A percentile compares a stretch with the other conserved stretches of the same genome.
Conservation (phyloP, 1,140 invertebrate species). For the Trichoplusia ni region DNA sequence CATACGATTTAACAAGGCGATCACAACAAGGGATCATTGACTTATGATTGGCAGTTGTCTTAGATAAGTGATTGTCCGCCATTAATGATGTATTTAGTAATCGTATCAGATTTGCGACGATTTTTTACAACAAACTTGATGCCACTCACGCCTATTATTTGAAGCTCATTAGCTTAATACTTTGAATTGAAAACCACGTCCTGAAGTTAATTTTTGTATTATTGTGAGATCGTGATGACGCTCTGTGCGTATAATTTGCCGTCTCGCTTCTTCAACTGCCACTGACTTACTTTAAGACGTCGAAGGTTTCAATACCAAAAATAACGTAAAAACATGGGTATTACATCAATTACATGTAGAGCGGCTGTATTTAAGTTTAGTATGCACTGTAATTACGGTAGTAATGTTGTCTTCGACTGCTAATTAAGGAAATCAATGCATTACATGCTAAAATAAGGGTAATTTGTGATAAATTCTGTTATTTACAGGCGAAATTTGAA, state of each 20-base stretch:
- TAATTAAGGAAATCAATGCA: constrained; percentile 51
- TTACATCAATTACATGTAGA: constrained; percentile 2
- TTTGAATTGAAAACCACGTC: too few species aligned
- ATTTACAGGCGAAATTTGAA: constrained; percentile 21
- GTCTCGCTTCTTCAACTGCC: too few species aligned
- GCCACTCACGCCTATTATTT: constrained; percentile 26
- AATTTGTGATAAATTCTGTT: constrained; percentile 15
- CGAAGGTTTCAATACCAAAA: too few species aligned
- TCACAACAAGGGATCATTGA: constrained; percentile 30
- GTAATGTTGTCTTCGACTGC: constrained; percentile 31
- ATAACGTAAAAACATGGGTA: constrained; percentile 3
- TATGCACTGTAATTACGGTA: constrained; percentile 5
- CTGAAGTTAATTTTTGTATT: too few species aligned
- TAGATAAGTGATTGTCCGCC: constrained; percentile 26
- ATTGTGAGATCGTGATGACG: too few species aligned
- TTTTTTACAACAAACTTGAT: constrained; percentile 34
- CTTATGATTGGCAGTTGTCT: constrained; percentile 36
- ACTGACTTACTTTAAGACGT: too few species aligned
- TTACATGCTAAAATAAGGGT: constrained; percentile 1
- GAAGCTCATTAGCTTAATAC: constrained; percentile 21
- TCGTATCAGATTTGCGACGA: constrained; percentile 15
- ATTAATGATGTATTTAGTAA: constrained; percentile 36
- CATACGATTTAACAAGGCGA: constrained; percentile 4
- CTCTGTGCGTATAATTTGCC: too few species aligned
- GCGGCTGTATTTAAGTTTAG: background rate